Evolutionary conservation across 37 sponge, comb jelly and placozoan genomes (phyloP).

Genomic region (Cladorhizidae sp.): DNA sequence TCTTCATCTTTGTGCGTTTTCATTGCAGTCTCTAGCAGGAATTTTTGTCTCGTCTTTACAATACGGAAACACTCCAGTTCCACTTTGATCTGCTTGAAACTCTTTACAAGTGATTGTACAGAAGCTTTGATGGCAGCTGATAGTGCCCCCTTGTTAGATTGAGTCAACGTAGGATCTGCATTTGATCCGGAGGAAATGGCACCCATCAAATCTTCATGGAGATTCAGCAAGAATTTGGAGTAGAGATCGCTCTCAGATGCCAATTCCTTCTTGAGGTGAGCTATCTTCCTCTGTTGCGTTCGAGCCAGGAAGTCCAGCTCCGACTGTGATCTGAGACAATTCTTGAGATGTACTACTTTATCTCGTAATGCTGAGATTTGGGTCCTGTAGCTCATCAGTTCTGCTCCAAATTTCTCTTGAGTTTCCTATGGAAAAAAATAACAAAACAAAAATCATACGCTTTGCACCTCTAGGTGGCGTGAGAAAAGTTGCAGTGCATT

Average conservation of each 20-base stretch:
- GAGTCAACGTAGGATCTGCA: background rate
- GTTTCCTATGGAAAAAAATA: slow-evolving; percentile 16
- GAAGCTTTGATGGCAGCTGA: background rate
- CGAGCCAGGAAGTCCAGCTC: background rate
- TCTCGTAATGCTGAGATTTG: slow-evolving; percentile 1
- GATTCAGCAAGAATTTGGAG: background rate
- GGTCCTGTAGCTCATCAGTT: slow-evolving; percentile 8
- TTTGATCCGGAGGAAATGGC: background rate
- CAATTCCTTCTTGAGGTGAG: background rate
- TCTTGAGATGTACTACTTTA: background rate
- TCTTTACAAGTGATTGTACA: background rate
- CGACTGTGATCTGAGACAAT: background rate
- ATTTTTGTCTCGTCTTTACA: background rate
- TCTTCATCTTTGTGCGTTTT: slow-evolving; percentile 8
- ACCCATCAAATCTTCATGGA: slow-evolving; percentile 4
- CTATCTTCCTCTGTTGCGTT: background rate
- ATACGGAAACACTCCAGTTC: background rate
- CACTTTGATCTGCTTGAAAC: background rate
- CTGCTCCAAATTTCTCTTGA: slow-evolving; percentile 21
- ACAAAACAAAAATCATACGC: too few species aligned
- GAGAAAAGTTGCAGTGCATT: too few species aligned
- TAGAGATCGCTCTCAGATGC: background rate
- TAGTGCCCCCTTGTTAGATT: background rate
- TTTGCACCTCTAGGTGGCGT: too few species aligned
- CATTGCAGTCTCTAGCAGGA: background rate